Base-by-base conservation (phyloP, 2,113 vertebrate species). In the Apodemus sylvaticus region DNA sequence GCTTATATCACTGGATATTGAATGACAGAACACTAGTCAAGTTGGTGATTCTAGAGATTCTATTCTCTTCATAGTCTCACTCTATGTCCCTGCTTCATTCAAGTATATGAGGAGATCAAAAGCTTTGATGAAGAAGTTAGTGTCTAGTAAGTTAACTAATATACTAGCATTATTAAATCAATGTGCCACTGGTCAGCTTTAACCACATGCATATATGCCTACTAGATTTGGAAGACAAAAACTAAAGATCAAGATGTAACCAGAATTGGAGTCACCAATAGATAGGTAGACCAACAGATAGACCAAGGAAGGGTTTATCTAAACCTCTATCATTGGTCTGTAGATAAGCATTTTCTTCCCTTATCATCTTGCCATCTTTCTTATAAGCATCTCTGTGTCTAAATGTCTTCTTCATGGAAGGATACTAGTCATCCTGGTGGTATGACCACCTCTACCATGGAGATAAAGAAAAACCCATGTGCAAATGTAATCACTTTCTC, bases 371-470 rank as follows among this genome's bases (percentile, higher is more conserved):
- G 62, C 66, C 2, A 7, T 64, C 34, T 76, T 76, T 71, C 10
- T 2, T 39, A 1, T 39, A 0, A 31, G 3, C 12, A 1, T 73
- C 5, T 78, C 51, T 45, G 1, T 29, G 14, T 70, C 16, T n/a
- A 31, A 4, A 53, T 73, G 68, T 58, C 10, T 5, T 55, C 55
- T 93, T 86, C 3, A 53, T n/a, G 26, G 7, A 55, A 93, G 36
- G 73, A 73, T 24, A 24, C 8, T 24, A 36, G 5, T 79, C 42
- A 64, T 11, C 17, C 24, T 71, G 26, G 34, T 5, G 9, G 4
- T 48, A 53, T 73, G 36, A 73, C 5, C 73, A 51, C 4, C 9
- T 68, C 34, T 68, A 17, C 5, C 36, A 86, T 70, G 29, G 22
- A 85, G 29, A 81, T 6, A 53, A 42, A 89, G 45, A 17, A 90